Base-by-base conservation (phyloP, 64 coral and sea anemone species). In the Montipora efflorescens region DNA sequence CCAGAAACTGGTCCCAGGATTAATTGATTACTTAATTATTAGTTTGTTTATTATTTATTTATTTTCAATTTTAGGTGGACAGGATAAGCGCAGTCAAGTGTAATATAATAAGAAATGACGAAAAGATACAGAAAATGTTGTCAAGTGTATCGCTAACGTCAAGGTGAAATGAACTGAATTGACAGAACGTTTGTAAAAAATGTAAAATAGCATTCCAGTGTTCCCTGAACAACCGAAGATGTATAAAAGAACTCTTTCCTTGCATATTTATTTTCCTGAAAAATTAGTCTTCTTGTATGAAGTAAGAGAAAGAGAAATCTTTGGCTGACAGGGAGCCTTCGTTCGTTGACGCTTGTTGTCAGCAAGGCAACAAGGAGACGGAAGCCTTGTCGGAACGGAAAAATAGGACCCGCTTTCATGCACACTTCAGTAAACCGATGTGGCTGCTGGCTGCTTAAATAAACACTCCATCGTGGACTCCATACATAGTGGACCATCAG, bases 21-120 rank as follows among this genome's bases (percentile, higher is more conserved):
- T 13, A 13, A 9, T 59, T 13, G 13, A 9, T 59, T 5, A 13
- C 57, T 36, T 36, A 36, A 36, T 36, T 36, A 36, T 36, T 36
- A 36, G 36, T 36, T 36, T 36, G 36, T 36, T 36, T 36, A 23
- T 20, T 3, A 71, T 23, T 71, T 3, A 71, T 71, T 22, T 4
- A 23, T n/a, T 23, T 71, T 48, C n/a, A 47, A 75, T 58, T 82
- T 48, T 67, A 99, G 98, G 92, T 99, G 59, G 98, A 99, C 75
- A 91, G 93, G 86, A 99, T 99, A 88, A 99, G 98, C 77, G 94
- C 98, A 80, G 92, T 99, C 64, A 99, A 99, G 89, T 96, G 98
- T 81, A 99, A 99, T 70, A 96, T 99, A 67, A 87, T 99, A 59
- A 91, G 93, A 89, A 99, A 99, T 81, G 98, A 99, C 14, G 98